A percentile compares a stretch with the other conserved stretches of the same genome.
Conservation (phyloP, 1,140 invertebrate species). For the Drosophila bocqueti region DNA sequence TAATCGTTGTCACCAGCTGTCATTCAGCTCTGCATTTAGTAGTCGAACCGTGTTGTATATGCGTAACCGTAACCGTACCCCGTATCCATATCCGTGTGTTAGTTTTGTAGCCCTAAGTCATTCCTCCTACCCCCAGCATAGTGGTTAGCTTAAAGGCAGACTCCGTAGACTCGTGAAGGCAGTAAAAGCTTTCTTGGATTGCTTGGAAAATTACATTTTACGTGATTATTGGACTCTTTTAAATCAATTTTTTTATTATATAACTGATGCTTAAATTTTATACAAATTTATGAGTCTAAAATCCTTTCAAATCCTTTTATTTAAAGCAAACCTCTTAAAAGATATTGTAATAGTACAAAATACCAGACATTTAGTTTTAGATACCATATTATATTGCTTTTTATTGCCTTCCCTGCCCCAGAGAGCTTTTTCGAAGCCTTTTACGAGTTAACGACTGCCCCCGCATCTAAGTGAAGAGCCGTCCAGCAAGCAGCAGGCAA, state of each 20-base stretch:
- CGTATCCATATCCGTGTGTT: slow-evolving; percentile 52
- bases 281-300: not conserved
- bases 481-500: slow-evolving; percentile 72
- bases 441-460: slow-evolving; percentile 51
- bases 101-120: slow-evolving; percentile 66
- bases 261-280: too few species aligned
- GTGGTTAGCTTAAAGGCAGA: slow-evolving; percentile 60
- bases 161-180: slow-evolving; percentile 6
- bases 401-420: not conserved
- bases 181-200: not conserved
- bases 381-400: not conserved
- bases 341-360: not conserved
- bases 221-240: not conserved
- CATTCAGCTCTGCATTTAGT: slow-evolving; percentile 66
- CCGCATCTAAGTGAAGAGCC: slow-evolving; percentile 74
- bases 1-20: slow-evolving; percentile 30
- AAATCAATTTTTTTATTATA: not conserved
- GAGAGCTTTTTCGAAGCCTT: not conserved
- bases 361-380: not conserved
- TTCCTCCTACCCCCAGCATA: slow-evolving; percentile 27
- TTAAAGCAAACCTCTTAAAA: not conserved
- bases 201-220: not conserved
- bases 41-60: slow-evolving; percentile 54
- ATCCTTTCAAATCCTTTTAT: not conserved
- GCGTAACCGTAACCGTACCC: slow-evolving; percentile 17